These are phyloP conservation scores for Pangasius krempfi DNA, from an alignment of 2,797 vertebrate species.

Conservation along the genomic window DNA sequence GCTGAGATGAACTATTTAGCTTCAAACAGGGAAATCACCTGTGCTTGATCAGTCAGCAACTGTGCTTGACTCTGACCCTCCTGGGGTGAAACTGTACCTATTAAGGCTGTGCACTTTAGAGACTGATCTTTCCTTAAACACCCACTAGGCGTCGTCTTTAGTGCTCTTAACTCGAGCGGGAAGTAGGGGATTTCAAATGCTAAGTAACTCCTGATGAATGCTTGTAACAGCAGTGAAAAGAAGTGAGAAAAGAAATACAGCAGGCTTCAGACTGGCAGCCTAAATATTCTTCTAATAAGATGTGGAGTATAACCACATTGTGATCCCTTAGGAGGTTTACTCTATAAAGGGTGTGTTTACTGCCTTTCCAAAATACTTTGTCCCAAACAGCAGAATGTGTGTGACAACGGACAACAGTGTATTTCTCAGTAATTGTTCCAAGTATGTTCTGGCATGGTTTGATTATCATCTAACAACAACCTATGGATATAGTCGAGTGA, in stretches of 20 bases:
- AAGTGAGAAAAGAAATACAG: background rate
- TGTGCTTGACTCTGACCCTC: background rate
- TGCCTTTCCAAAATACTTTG: background rate
- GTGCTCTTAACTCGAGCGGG: background rate
- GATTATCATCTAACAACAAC: slow-evolving; percentile 10
- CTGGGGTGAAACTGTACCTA: background rate
- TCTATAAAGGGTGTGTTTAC: background rate
- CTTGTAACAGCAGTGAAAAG: background rate
- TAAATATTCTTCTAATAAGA: background rate
- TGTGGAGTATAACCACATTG: background rate
- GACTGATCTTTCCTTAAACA: background rate
- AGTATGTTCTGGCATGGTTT: slow-evolving; percentile 13
- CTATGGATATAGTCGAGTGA: slow-evolving; percentile 7
- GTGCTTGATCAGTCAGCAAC: background rate
- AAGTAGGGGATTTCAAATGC: background rate
- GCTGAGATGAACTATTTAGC: background rate
- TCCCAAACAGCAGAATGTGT: background rate
- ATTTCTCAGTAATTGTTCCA: background rate
- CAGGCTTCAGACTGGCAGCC: background rate
- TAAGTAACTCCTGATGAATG: background rate
- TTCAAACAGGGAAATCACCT: background rate
- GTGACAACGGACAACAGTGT: background rate
- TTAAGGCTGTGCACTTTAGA: background rate
- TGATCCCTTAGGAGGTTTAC: background rate
- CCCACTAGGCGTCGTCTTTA: slow-evolving; percentile 30